Conservation (phyloP, 2,888 invertebrate genomes). For the Agrotis puta region DNA sequence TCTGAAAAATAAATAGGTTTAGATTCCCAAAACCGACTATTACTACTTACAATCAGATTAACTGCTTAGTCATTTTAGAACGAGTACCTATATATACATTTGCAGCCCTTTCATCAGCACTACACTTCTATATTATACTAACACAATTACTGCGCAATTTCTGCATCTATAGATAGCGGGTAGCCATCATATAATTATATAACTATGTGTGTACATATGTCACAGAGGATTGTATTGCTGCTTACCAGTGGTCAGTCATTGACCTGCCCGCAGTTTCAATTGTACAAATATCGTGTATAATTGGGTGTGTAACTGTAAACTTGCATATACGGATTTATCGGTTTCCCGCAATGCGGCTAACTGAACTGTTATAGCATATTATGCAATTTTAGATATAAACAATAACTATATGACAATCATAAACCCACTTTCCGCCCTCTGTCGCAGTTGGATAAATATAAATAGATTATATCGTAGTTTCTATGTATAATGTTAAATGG, state of each 20-base stretch:
- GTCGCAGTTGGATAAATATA: too few species aligned
- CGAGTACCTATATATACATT: background rate
- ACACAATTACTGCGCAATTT: too few species aligned
- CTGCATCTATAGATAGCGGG: background rate
- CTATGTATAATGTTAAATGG: too few species aligned
- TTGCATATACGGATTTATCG: background rate
- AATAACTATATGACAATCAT: too few species aligned
- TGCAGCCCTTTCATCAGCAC: background rate
- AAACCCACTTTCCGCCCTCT: too few species aligned
- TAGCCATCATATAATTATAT: background rate
- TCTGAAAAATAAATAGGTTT: too few species aligned
- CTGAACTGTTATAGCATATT: background rate
- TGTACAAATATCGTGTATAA: background rate
- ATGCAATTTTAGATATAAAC: too few species aligned
- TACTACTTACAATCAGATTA: too few species aligned
- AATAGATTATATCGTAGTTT: too few species aligned
- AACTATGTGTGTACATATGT: background rate
- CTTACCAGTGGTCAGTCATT: background rate
- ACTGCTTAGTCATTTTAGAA: too few species aligned
- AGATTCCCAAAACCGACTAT: too few species aligned
- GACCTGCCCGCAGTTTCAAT: background rate
- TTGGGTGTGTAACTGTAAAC: background rate
- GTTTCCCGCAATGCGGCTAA: slow-evolving; percentile 33
- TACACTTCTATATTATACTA: too few species aligned
- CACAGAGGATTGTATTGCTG: background rate